Percentiles rank a stretch among this genome's conserved stretches.
phyloP scores from a whole-genome alignment of 2,797 vertebrate genomes.

The Iguana delicatissima region DNA sequence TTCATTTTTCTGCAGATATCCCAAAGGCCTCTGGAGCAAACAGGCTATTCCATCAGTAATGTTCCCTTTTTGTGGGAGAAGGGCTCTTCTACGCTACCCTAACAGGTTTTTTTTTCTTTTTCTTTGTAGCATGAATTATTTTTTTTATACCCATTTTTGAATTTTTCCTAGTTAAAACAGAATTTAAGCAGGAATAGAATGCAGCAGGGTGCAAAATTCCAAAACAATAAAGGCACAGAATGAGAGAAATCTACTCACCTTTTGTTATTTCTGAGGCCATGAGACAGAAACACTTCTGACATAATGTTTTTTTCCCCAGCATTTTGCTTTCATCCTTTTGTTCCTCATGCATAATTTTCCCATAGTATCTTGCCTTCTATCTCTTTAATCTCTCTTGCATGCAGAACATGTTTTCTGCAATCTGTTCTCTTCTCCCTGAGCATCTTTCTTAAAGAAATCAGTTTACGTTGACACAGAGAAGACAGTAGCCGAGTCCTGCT shows the following conservation, averaged over 20 bases:
- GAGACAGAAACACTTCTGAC: not conserved
- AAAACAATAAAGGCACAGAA: not conserved
- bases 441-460: constrained; percentile 85
- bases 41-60: not conserved
- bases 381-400: constrained; percentile 81
- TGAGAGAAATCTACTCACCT: not conserved
- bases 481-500: constrained; percentile 83
- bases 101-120: not conserved
- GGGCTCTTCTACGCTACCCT: not conserved
- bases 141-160: not conserved
- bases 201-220: not conserved
- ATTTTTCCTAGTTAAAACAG: not conserved
- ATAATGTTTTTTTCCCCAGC: constrained; percentile 62
- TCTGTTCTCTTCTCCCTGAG: constrained; percentile 86
- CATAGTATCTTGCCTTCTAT: constrained; percentile 78
- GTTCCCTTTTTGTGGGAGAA: not conserved
- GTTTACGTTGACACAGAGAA: constrained; percentile 86
- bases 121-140: not conserved
- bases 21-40: not conserved
- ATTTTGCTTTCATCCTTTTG: constrained; percentile 34
- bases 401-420: constrained; percentile 86
- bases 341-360: constrained; percentile 80
- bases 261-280: not conserved
- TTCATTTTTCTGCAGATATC: not conserved
- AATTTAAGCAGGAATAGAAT: not conserved